phyloP scores from a whole-genome alignment of 2,797 vertebrate species.

The Pelodytes ibericus region DNA sequence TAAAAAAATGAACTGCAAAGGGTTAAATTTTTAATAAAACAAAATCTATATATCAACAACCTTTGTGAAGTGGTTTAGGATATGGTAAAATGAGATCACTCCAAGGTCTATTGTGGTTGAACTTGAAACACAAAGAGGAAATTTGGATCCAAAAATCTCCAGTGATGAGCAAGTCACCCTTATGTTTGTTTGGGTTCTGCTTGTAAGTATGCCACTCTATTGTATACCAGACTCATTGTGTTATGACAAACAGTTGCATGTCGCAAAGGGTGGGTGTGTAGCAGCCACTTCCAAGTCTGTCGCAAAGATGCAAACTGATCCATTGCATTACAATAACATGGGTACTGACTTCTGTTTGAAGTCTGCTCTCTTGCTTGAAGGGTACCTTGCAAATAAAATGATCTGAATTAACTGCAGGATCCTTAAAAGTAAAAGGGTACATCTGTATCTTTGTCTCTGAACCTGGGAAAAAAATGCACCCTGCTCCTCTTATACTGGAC shows the following conservation, averaged over 20 bases:
- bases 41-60: constrained; percentile 82
- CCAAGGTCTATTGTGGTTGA: constrained; percentile 91
- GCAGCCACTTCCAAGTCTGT: not conserved
- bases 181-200: constrained; percentile 88
- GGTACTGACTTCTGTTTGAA: too few species aligned
- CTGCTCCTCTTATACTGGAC: too few species aligned
- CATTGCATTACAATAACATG: not conserved
- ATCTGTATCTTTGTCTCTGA: too few species aligned
- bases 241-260: constrained; percentile 79
- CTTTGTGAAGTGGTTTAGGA: constrained; percentile 92
- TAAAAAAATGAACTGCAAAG: constrained; percentile 94
- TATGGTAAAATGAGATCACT: constrained; percentile 87
- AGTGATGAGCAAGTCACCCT: constrained; percentile 94
- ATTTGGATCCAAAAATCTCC: constrained; percentile 92
- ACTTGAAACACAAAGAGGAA: constrained; percentile 92
- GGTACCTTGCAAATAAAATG: too few species aligned
- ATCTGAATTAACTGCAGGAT: too few species aligned
- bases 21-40: constrained; percentile 92
- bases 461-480: too few species aligned
- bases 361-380: too few species aligned
- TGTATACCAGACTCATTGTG: constrained; percentile 78
- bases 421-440: too few species aligned
- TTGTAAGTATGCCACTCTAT: constrained; percentile 95
- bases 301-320: not conserved
- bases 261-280: constrained; percentile 68